Evolutionary conservation across 2,888 invertebrate genomes (phyloP), one percentile per base, ranked within the genome.

Genomic region (Stomorhina lunata): DNA sequence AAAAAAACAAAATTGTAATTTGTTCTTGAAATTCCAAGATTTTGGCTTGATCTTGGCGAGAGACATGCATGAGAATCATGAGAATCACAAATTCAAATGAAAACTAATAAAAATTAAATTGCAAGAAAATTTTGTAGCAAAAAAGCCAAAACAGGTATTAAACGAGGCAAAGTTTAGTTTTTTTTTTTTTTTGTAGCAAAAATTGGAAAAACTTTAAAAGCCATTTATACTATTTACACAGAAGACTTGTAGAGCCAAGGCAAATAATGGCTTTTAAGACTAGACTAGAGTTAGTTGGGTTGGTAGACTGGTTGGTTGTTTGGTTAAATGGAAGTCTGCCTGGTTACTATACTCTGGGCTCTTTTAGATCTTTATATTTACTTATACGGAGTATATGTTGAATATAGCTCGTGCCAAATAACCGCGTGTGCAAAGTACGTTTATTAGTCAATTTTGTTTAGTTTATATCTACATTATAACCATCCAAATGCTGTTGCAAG

Each of bases 401-500:
- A n/a, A n/a, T 48, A 85, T 76, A 84, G 84, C 90, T 90, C 90
- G 90, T 90, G 90, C 90, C 90, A 89, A 90, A 82, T 82, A 76
- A 61, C 90, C 90, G 90, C 91, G 90, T 91, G 90, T 88, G 88
- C 88, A 88, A 88, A 88, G 89, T 88, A 88, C 87, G 90, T 88
- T 86, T 68, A 61, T 73, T 80, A 73, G 75, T 77, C 61, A 68
- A 79, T 76, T 79, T 76, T 71, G 78, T 68, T 79, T 69, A 55
- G 40, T 69, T 71, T 78, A 69, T 75, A 59, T 66, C 73, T 75
- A 43, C 69, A 68, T 76, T 63, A n/a, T n/a, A 63, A 32, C 53
- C 68, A 66, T 40, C 12, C 25, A 22, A 5, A 22, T 40, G 57
- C 43, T 53, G 69, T 69, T 27, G 34, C 75, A 65, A 65, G 34